Evolutionary conservation across 92 coral and sea anemone genomes (phyloP).

Genomic region (Heliopora coerulea): DNA sequence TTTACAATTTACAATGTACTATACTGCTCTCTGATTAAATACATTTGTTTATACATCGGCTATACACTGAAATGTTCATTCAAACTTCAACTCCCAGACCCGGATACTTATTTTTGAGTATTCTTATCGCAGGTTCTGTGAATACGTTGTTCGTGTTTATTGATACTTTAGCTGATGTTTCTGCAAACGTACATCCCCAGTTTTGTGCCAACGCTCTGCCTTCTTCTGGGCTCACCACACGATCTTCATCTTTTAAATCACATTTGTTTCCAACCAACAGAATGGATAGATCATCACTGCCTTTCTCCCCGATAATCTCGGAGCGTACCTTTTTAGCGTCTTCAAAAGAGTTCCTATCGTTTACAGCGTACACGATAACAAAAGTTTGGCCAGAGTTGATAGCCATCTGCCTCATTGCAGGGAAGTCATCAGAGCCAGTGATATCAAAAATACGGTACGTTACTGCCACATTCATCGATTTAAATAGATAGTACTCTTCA

Average conservation of each 20-base stretch:
- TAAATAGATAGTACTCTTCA: constrained; percentile 47
- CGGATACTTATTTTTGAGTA: constrained; percentile 23
- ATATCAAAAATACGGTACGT: constrained; percentile 80
- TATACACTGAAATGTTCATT: no score
- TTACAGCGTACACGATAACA: constrained; percentile 75
- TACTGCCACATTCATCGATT: constrained; percentile 71
- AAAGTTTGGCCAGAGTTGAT: constrained; percentile 83
- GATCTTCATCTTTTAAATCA: constrained; percentile 56
- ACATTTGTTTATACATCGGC: no score
- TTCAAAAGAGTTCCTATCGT: constrained; percentile 67
- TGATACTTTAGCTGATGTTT: constrained; percentile 27
- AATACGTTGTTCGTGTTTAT: constrained; percentile 31
- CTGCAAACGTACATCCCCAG: constrained; percentile 30
- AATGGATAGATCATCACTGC: constrained; percentile 67
- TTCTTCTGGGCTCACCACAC: constrained; percentile 24
- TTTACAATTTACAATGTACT: no score
- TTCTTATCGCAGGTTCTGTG: constrained; percentile 24
- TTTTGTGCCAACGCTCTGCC: constrained; percentile 22
- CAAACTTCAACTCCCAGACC: constrained; percentile 1
- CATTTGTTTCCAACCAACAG: constrained; percentile 78
- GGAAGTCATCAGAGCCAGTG: constrained; percentile 88
- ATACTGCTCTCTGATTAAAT: no score
- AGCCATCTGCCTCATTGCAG: constrained; percentile 90
- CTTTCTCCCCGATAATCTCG: constrained; percentile 75
- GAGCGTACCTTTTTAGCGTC: constrained; percentile 65